These are phyloP conservation scores for Echinometra lucunter DNA, from an alignment of 53 echinoderm and acorn worm species.

Conservation along the genomic window DNA sequence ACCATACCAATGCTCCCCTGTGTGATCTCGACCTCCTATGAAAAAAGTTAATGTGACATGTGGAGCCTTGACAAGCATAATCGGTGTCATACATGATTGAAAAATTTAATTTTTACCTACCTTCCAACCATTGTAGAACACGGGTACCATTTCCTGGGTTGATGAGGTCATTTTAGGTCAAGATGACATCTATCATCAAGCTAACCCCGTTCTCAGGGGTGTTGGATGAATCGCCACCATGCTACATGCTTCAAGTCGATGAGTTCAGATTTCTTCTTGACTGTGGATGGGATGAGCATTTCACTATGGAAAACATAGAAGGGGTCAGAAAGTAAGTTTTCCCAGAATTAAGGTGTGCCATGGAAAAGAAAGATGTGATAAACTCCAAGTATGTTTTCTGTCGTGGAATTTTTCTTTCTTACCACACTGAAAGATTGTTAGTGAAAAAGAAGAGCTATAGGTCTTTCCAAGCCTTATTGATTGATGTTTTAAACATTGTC, in stretches of 20 bases:
- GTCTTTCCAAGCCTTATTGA: no score
- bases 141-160: not conserved
- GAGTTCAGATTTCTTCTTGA: constrained; percentile 97
- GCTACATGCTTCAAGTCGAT: constrained; percentile 97
- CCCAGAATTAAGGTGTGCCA: not conserved
- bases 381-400: not conserved
- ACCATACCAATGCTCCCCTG: no score
- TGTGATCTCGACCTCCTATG: no score
- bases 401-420: not conserved
- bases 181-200: constrained; percentile 98
- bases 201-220: constrained; percentile 96
- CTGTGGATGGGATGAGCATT: constrained; percentile 98
- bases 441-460: no score
- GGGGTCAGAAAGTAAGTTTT: constrained; percentile 78
- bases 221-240: constrained; percentile 91
- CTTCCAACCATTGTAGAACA: not conserved
- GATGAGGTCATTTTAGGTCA: not conserved
- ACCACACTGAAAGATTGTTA: no score
- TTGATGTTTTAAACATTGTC: no score
- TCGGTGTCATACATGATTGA: not conserved
- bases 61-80: no score
- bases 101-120: not conserved
- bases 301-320: constrained; percentile 90
- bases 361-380: not conserved
- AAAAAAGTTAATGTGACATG: no score